A percentile compares a stretch with the other conserved stretches of the same genome.
phyloP scores from a whole-genome alignment of 2,797 vertebrate species.

The Clarias fuscus region DNA sequence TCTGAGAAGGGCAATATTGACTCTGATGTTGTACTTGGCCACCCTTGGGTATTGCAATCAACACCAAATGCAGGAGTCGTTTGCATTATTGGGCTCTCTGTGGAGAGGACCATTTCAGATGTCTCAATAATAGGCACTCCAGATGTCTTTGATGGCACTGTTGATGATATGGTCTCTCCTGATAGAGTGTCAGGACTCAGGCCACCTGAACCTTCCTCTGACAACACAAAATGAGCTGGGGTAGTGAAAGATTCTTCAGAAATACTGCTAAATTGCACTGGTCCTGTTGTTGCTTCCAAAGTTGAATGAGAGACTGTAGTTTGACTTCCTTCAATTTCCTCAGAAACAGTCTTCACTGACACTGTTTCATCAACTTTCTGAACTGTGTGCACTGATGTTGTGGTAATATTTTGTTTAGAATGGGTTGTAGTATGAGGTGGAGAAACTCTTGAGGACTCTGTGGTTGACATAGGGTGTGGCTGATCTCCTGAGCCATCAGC shows the following conservation, averaged over 20 bases:
- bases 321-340: conserved; percentile 2
- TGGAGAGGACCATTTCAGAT: conserved; percentile 33
- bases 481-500: conserved; percentile 36
- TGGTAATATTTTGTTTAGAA: background rate
- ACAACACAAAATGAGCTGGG: background rate
- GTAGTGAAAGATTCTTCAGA: background rate
- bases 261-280: background rate
- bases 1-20: conserved; percentile 14
- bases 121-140: conserved; percentile 21
- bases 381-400: background rate
- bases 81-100: background rate
- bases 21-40: conserved; percentile 13
- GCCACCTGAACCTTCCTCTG: conserved; percentile 19
- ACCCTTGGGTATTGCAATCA: conserved; percentile 16
- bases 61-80: conserved; percentile 8
- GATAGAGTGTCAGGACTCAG: background rate
- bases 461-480: conserved; percentile 1
- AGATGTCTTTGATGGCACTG: conserved; percentile 4
- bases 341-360: background rate
- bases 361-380: conserved; percentile 1
- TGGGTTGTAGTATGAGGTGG: background rate
- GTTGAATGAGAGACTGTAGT: background rate
- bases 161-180: background rate
- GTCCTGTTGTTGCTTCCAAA: background rate
- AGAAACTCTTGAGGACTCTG: conserved; percentile 15